Base-by-base conservation (phyloP, 2,797 vertebrate genomes). In the Cirrhinus mrigala region DNA sequence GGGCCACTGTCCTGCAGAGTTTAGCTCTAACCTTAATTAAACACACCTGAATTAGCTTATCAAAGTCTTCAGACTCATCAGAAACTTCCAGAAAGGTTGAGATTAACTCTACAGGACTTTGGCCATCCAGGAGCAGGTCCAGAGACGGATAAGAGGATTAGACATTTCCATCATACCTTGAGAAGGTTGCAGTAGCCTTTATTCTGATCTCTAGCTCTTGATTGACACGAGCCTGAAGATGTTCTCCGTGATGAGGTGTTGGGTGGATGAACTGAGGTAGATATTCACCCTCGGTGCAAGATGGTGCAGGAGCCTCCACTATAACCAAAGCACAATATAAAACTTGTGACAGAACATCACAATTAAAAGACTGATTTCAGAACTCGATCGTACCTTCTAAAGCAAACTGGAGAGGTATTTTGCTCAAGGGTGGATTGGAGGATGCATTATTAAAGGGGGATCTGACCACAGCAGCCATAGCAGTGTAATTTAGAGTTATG, bases 401-500 rank as follows among this genome's bases (percentile, higher is more conserved):
- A 40, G 82, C 1, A 40, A 83, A 76, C 46, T 83, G 82, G 9
- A 83, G 71, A 66, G 82, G 82, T 11, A 83, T 76, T 83, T 27
- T 83, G 82, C 82, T 75, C 70, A 83, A 6, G 27, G 81, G 44
- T 64, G 20, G 0, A 24, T 12, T 56, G 48, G 62, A 20, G 14
- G 0, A 18, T 27, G 15, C 1, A 33, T 7, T 69, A 22, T 24
- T 18, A 7, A 46, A 82, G 0, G 52, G 68, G 9, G 0, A 3
- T 82, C 54, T 91, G 81, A 2, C 0, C 0, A 8, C 68, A 73
- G 54, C 50, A 29, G 79, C 69, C n/a, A 83, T 75, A 20, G 91
- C 88, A 8, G 80, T 86, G 81, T 92, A 90, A 22, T 11, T 44
- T 27, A 92, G 22, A 1, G 0, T 54, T 1, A 91, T 88, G 33